Evolutionary conservation across 2,797 vertebrate species (phyloP).

Genomic region (Rhinella marina): DNA sequence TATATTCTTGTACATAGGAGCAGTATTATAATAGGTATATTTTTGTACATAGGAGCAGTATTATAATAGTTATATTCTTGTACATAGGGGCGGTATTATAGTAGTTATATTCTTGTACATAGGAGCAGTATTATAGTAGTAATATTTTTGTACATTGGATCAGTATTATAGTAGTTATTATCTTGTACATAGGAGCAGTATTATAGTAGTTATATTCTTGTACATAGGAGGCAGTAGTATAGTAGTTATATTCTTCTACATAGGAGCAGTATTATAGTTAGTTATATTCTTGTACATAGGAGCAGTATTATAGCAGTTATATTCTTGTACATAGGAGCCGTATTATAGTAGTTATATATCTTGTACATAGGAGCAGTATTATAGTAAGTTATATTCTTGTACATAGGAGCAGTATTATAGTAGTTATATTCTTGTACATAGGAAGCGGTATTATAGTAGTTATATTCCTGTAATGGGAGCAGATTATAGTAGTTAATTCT

Average conservation of each 20-base stretch:
- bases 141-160: background rate
- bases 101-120: background rate
- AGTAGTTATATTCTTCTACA: background rate
- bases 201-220: conserved; percentile 4
- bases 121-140: background rate
- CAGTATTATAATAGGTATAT: background rate
- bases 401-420: no score
- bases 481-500: no score
- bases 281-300: background rate
- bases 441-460: no score
- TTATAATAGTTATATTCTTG: background rate
- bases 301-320: conserved; percentile 2
- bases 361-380: background rate
- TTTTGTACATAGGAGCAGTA: background rate
- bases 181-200: background rate
- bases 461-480: no score
- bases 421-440: no score
- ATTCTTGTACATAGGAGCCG: background rate
- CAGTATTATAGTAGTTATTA: background rate
- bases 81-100: background rate
- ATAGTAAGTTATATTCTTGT: conserved; percentile 1
- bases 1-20: background rate
- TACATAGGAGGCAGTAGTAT: background rate
- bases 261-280: background rate
- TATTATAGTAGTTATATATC: background rate